Evolutionary conservation across 1,140 invertebrate genomes (phyloP), one percentile per base, ranked within the genome.

Genomic region (Apolygus lucorum): DNA sequence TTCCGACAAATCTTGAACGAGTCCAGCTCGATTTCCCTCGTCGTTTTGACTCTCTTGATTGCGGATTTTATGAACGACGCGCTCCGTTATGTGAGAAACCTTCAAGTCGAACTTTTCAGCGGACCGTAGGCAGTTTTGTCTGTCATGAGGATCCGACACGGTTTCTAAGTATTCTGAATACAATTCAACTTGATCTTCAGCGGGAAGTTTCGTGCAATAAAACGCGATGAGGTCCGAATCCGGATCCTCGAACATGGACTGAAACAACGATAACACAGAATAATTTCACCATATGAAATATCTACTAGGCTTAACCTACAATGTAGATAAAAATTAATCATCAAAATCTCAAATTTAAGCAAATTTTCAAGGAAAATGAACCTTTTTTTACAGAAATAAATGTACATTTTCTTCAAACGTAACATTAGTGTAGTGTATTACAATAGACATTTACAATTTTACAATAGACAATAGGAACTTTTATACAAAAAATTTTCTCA

Each of bases 141-240:
- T 81, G 68, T 88, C 84, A 25, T 88, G 84, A 71, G 82, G 80
- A 62, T 88, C 86, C 14, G 82, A 81, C 22, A 92, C 82, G 63
- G 81, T 83, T 76, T 91, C 86, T 70, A 96, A 82, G 74, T 93
- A 90, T 67, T 85, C 82, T 0, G 93, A 87, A 81, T 92, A 98
- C 52, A 89, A 83, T 24, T 81, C 74, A 21, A 93, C 83, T 79
- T 96, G 94, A 63, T 84, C 80, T 2, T 84, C 78, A 54, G 79
- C 77, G 13, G 89, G 88, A 28, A 97, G 80, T 62, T 86, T 87
- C 1, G 91, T 87, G 0, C 88, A 87, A 76, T 96, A 97, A 76
- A 87, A 90, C 1, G 93, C 91, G 8, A 96, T 86, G 2, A 94
- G 79, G 59, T 86, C 82, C n/a, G 90, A 85, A 76, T 93, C 87